These are phyloP conservation scores for Barbus barbus DNA, from an alignment of 2,113 vertebrate genomes.

Conservation along the genomic window DNA sequence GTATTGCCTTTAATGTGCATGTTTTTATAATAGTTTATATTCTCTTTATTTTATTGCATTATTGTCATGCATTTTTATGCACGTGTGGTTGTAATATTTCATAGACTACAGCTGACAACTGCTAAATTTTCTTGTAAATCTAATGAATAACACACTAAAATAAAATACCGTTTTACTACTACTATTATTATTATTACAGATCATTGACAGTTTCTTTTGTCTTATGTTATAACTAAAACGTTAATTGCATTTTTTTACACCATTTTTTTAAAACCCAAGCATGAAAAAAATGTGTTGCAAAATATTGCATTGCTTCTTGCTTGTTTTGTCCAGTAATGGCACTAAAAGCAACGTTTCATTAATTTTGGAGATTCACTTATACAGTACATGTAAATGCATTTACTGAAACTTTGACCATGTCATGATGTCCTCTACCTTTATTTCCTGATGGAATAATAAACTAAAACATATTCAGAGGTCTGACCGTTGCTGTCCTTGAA, in stretches of 20 bases:
- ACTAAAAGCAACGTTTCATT: not conserved
- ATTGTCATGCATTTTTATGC: not conserved
- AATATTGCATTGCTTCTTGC: not conserved
- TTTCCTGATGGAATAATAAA: not conserved
- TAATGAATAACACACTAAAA: too few species aligned
- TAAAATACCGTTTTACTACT: too few species aligned
- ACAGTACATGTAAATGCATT: not conserved
- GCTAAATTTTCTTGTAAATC: too few species aligned
- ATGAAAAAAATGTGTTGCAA: not conserved
- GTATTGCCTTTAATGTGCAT: not conserved
- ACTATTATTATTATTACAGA: too few species aligned
- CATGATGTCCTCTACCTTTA: not conserved
- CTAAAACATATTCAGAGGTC: not conserved
- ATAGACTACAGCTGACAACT: too few species aligned
- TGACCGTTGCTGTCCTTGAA: constrained; percentile 3
- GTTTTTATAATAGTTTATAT: not conserved
- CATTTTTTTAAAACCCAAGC: too few species aligned
- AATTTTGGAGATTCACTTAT: not conserved
- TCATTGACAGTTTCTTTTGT: too few species aligned
- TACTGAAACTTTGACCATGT: not conserved
- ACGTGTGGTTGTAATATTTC: not conserved
- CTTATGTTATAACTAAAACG: too few species aligned
- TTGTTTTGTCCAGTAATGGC: not conserved
- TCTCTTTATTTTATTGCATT: not conserved
- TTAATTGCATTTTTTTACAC: too few species aligned